These are phyloP conservation scores for Psix sp. DNA, from an alignment of 1,140 invertebrate genomes.

Conservation along the genomic window DNA sequence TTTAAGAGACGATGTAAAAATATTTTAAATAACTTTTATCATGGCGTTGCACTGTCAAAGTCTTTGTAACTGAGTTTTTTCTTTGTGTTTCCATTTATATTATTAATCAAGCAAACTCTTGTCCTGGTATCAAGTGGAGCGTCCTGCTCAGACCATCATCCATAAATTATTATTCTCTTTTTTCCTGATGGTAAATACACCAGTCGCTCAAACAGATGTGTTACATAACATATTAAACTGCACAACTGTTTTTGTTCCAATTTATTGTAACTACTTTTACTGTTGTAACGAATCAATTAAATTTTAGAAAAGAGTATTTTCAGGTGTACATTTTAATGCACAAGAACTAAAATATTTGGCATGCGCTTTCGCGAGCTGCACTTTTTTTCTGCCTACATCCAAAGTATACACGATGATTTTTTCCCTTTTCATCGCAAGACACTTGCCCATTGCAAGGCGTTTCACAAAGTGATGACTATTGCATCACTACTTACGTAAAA, in stretches of 20 bases:
- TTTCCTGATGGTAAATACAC: slow-evolving; percentile 53
- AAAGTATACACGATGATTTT: too few relatives aligned
- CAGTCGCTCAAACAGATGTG: slow-evolving; percentile 35
- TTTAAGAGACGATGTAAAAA: slow-evolving; percentile 1
- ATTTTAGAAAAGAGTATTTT: too few relatives aligned
- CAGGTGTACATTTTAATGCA: too few relatives aligned
- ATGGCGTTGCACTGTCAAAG: slow-evolving; percentile 31
- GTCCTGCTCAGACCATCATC: slow-evolving; percentile 48
- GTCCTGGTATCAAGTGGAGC: slow-evolving; percentile 43
- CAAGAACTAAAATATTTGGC: too few relatives aligned
- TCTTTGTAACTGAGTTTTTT: slow-evolving; percentile 27
- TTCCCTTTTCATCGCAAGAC: too few relatives aligned
- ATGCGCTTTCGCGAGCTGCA: too few relatives aligned
- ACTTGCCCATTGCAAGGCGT: neutral
- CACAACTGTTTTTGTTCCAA: too few relatives aligned
- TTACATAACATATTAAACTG: slow-evolving; percentile 53
- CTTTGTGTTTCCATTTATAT: slow-evolving; percentile 30
- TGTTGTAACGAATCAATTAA: too few relatives aligned
- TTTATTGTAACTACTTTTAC: too few relatives aligned
- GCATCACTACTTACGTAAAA: neutral
- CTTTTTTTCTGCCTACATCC: too few relatives aligned
- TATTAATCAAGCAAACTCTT: slow-evolving; percentile 54
- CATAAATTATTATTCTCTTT: slow-evolving; percentile 55
- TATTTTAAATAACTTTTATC: slow-evolving; percentile 9
- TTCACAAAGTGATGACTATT: neutral